phyloP scores from a whole-genome alignment of 2,888 invertebrate species.

The Nemoura dubitans region DNA sequence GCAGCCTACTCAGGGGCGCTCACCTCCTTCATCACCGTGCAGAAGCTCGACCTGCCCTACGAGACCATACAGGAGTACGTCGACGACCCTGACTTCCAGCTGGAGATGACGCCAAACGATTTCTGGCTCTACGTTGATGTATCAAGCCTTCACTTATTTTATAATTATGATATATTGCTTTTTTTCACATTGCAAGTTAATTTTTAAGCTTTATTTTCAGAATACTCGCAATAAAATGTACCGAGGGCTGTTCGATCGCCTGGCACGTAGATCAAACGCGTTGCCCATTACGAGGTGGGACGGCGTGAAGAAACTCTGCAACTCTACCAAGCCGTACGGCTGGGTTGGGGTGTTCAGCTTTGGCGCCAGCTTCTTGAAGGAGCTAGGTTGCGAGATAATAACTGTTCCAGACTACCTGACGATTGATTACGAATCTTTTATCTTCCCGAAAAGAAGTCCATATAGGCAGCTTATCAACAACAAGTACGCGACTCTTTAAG shows the following conservation, averaged over 20 bases:
- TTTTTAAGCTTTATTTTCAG: background rate
- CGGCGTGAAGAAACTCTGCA: background rate
- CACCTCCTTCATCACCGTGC: background rate
- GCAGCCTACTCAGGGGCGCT: conserved; percentile 17
- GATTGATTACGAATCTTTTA: background rate
- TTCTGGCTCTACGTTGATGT: background rate
- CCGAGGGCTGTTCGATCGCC: background rate
- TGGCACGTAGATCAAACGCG: background rate
- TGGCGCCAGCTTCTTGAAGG: background rate
- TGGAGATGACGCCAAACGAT: background rate
- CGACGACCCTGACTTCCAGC: background rate
- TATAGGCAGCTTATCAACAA: background rate
- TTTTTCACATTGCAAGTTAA: too few species aligned
- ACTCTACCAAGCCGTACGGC: background rate
- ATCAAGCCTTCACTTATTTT: background rate
- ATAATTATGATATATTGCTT: background rate
- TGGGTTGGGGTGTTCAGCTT: background rate
- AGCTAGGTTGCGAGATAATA: background rate
- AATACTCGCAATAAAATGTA: background rate
- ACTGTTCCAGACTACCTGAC: background rate
- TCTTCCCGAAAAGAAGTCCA: background rate
- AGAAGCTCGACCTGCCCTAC: background rate
- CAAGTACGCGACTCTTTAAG: too few species aligned
- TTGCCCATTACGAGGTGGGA: background rate
- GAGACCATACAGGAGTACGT: conserved; percentile 5